Base-by-base conservation (phyloP, 1,140 invertebrate genomes). In the Akabosia matsudoensis region DNA sequence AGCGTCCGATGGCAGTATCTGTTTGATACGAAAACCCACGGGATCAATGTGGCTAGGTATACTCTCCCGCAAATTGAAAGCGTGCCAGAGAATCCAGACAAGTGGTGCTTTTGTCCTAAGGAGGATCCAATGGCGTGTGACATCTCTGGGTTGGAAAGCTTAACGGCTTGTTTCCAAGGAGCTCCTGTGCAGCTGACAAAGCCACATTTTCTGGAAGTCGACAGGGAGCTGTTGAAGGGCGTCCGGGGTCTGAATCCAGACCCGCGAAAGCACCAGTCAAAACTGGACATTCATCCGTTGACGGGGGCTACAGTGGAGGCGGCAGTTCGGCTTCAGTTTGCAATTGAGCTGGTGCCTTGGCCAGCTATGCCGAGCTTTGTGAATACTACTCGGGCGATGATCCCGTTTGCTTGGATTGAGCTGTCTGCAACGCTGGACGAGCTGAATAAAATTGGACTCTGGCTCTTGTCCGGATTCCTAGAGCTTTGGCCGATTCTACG, bases 371-470 rank as follows among this genome's bases (percentile, higher is more conserved):
- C 72, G 0, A 22, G 61, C 0, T 77, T 77, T 37, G n/a, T 7
- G n/a, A 74, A 74, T 54, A 31, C 64, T 0, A 30, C 33, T 0
- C 52, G 45, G 16, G 72, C 76, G 22, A 52, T 70, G 37, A 67
- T 77, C 0, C 76, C 76, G 22, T 74, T 77, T 26, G 73, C 26
- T 1, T 77, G 76, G 76, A 33, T 77, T 18, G 76, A 77, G 34
- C 37, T 73, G 33, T 30, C 33, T 7, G 70, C 37, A 18, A 45
- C n/a, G 2, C 16, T 72, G 16, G 70, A 72, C 33, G 7, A 7
- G 24, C 31, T 72, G 33, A 72, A 34, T 24, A 3, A 22, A 4
- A 72, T 72, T 22, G 70, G 33, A 34, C n/a, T 72, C 2, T 51
- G 33, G 10, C 13, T 72, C 1, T 26, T 72, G 3, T 72, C 70